Evolutionary conservation across 2,113 vertebrate species (phyloP).

Genomic region (Erythrolamprus reginae): DNA sequence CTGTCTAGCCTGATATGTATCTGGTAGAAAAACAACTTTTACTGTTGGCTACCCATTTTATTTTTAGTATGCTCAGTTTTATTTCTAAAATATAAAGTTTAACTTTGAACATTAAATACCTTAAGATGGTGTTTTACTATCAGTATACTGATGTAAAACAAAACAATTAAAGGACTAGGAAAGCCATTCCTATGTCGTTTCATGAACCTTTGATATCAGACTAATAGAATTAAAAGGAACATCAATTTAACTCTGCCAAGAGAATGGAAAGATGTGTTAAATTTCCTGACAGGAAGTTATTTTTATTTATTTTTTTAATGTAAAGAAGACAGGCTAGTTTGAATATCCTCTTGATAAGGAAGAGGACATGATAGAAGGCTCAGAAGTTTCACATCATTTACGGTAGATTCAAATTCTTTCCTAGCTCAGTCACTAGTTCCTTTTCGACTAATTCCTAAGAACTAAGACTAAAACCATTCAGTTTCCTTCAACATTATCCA

Average conservation of each 20-base stretch:
- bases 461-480: background rate
- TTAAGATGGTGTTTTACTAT: background rate
- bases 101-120: background rate
- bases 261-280: background rate
- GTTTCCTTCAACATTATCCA: slow-evolving; percentile 23
- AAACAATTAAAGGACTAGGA: background rate
- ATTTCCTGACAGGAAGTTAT: background rate
- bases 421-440: background rate
- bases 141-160: background rate
- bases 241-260: background rate
- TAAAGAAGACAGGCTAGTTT: background rate
- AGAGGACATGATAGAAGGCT: background rate
- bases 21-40: background rate
- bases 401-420: background rate
- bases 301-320: background rate
- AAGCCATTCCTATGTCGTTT: background rate
- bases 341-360: background rate
- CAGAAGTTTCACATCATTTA: background rate
- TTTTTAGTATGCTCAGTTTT: background rate
- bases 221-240: background rate
- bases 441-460: background rate
- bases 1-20: background rate
- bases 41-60: background rate
- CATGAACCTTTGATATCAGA: background rate
- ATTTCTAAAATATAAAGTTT: background rate